Evolutionary conservation across 2,888 invertebrate species (phyloP).

Genomic region (Nomada fabriciana): DNA sequence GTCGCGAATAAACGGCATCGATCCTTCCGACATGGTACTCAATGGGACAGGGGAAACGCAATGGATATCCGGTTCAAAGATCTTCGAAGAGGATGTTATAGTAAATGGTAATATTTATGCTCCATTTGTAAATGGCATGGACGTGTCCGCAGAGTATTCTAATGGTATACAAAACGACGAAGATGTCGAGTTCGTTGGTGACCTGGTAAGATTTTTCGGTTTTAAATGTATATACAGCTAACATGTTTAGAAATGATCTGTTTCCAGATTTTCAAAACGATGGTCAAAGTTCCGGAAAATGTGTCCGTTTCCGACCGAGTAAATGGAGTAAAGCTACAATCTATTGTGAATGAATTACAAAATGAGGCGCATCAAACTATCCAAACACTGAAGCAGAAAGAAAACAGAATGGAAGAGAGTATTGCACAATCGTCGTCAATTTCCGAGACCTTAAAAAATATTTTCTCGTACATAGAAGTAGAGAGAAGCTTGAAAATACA

Average conservation of each 20-base stretch:
- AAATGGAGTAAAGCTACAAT: slow-evolving; percentile 62
- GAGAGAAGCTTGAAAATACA: slow-evolving; percentile 66
- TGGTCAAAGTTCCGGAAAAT: slow-evolving; percentile 50
- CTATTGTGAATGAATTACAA: slow-evolving; percentile 25
- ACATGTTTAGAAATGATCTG: neutral
- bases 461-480: slow-evolving; percentile 74
- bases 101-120: slow-evolving; percentile 65
- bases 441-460: slow-evolving; percentile 43
- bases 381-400: slow-evolving; percentile 25
- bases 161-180: slow-evolving; percentile 68
- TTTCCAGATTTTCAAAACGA: slow-evolving; percentile 69
- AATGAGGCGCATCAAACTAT: slow-evolving; percentile 5
- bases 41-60: slow-evolving; percentile 60
- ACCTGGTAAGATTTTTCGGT: slow-evolving; percentile 67
- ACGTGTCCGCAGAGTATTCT: slow-evolving; percentile 61
- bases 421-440: slow-evolving; percentile 41
- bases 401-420: slow-evolving; percentile 53
- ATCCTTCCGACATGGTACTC: slow-evolving; percentile 69
- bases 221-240: neutral
- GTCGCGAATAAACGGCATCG: slow-evolving; percentile 70
- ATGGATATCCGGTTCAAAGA: slow-evolving; percentile 64
- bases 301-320: slow-evolving; percentile 58
- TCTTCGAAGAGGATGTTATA: slow-evolving; percentile 63
- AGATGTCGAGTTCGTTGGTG: slow-evolving; percentile 72
- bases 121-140: slow-evolving; percentile 62